phyloP scores from a whole-genome alignment of 2,797 vertebrate species.

The Catamblyrhynchus diadema region DNA sequence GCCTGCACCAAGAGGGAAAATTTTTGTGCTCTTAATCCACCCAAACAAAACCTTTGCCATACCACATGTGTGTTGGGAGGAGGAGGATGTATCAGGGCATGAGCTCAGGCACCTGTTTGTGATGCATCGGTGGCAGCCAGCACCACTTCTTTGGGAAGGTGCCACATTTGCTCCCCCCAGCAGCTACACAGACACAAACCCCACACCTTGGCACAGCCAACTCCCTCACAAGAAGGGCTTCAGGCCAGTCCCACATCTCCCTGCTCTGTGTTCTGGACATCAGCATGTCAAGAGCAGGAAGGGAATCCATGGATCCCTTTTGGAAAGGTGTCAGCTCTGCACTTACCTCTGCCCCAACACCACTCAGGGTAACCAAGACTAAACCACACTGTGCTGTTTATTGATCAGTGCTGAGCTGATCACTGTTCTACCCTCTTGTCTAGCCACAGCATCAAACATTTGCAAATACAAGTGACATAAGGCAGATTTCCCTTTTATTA shows the following conservation, averaged over 20 bases:
- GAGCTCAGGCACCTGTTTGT: not conserved
- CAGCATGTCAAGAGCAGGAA: fast-evolving
- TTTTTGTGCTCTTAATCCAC: not conserved
- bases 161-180: not conserved
- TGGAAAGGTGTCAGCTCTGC: not conserved
- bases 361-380: fast-evolving
- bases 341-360: fast-evolving
- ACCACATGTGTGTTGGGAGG: fast-evolving
- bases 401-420: not conserved
- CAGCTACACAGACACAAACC: not conserved
- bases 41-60: not conserved
- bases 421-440: not conserved
- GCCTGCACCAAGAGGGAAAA: not conserved
- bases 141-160: not conserved
- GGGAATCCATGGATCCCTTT: fast-evolving
- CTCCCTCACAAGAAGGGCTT: not conserved
- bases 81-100: not conserved
- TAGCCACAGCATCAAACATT: not conserved
- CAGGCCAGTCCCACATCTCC: not conserved
- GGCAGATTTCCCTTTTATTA: slow-evolving; percentile 6
- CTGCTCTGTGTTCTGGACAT: fast-evolving
- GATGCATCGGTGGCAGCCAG: not conserved
- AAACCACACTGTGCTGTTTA: not conserved
- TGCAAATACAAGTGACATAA: not conserved
- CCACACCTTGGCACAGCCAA: not conserved